A percentile compares a stretch with the other conserved stretches of the same genome.
Evolutionary conservation across 2,888 invertebrate genomes (phyloP).

Genomic region (Phyllotreta cruciferae): DNA sequence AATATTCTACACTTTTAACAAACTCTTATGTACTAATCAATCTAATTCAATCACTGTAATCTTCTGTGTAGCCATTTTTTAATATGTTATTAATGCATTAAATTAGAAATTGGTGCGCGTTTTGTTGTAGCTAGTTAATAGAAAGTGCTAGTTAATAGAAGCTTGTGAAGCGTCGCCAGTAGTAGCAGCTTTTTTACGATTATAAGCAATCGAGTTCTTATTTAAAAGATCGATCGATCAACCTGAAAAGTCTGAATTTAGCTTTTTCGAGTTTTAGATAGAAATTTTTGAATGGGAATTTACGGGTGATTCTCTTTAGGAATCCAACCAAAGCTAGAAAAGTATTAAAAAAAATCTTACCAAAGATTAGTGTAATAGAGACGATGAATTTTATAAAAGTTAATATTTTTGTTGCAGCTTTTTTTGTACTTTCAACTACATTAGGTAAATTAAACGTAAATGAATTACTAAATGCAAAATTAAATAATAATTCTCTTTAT

Average conservation of each 20-base stretch:
- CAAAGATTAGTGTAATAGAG: conserved; percentile 33
- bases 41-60: too few species aligned
- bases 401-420: conserved; percentile 4
- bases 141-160: too few species aligned
- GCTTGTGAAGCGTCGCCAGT: too few species aligned
- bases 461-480: too few species aligned
- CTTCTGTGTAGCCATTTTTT: too few species aligned
- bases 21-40: too few species aligned
- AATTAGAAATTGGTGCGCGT: too few species aligned
- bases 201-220: neutral
- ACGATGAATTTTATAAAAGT: conserved; percentile 1
- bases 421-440: neutral
- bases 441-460: too few species aligned
- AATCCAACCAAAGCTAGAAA: conserved; percentile 31
- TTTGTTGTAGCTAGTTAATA: too few species aligned
- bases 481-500: neutral
- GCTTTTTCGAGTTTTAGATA: conserved; percentile 15
- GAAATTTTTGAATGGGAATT: conserved; percentile 3
- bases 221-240: neutral
- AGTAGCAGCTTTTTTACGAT: neutral
- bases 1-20: too few species aligned
- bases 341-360: conserved; percentile 32
- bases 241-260: conserved; percentile 5
- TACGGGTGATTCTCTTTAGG: conserved; percentile 11
- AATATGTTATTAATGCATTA: too few species aligned